phyloP scores from a whole-genome alignment of 1,140 invertebrate genomes.

The Nasonia longicornis region DNA sequence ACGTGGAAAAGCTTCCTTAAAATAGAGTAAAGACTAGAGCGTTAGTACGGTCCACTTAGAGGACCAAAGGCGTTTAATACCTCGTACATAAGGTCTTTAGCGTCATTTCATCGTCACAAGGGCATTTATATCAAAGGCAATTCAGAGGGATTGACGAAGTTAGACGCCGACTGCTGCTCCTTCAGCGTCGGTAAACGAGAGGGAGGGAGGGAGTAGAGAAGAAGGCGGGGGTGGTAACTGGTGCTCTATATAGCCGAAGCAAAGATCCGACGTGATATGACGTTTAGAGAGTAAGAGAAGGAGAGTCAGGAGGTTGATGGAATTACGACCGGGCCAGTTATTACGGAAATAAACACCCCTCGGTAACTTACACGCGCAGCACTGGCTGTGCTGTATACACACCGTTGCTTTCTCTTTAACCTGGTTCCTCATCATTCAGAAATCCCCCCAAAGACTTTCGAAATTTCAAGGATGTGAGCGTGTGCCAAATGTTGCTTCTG shows the following conservation, averaged over 20 bases:
- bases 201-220: too few relatives aligned
- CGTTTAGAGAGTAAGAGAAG: neutral
- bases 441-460: neutral
- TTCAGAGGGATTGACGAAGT: conserved; percentile 7
- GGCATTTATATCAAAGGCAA: conserved; percentile 6
- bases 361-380: neutral
- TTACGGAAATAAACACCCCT: conserved; percentile 7
- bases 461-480: neutral
- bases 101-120: neutral
- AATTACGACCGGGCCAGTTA: neutral
- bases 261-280: neutral
- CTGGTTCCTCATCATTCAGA: neutral
- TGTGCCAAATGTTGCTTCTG: neutral
- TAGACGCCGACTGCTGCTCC: neutral
- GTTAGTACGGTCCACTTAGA: neutral
- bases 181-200: neutral
- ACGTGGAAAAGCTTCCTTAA: too few relatives aligned
- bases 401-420: neutral
- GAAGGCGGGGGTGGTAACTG: too few relatives aligned
- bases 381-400: neutral
- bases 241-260: neutral
- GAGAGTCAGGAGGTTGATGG: neutral
- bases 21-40: neutral
- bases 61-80: neutral
- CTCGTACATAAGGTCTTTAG: neutral